phyloP scores from a whole-genome alignment of 2,113 vertebrate genomes.

The Rhabdomys dilectus region DNA sequence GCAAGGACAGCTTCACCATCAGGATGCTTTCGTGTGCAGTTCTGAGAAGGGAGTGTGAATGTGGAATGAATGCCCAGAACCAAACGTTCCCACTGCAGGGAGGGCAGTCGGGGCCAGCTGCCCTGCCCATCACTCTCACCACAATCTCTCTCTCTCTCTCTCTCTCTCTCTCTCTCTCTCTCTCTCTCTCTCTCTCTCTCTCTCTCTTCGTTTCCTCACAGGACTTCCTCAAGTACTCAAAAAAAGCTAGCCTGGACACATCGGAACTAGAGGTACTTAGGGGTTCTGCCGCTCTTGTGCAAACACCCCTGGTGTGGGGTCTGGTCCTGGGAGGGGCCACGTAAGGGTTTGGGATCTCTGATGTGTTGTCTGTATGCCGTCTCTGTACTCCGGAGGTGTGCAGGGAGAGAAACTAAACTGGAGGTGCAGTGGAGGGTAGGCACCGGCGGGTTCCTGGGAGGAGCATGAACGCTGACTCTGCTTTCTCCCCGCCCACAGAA shows the following conservation, averaged over 20 bases:
- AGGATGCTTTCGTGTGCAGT: accelerated
- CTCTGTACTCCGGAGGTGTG: accelerated
- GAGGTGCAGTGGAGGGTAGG: background rate
- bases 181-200: background rate
- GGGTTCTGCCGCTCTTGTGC: accelerated
- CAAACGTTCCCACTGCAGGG: accelerated
- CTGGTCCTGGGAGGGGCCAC: background rate
- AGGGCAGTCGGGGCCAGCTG: accelerated
- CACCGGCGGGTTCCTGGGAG: background rate
- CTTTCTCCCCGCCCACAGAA: conserved; percentile 88
- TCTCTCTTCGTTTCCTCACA: conserved; percentile 75
- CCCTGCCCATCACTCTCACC: background rate
- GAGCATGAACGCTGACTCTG: conserved; percentile 60
- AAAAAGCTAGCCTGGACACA: conserved; percentile 95
- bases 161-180: background rate
- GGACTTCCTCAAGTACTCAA: conserved; percentile 98
- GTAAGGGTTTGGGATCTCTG: accelerated
- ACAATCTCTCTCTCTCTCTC: background rate
- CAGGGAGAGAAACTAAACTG: background rate
- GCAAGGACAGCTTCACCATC: background rate
- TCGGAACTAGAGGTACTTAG: conserved; percentile 94
- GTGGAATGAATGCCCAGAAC: accelerated
- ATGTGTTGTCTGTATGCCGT: accelerated
- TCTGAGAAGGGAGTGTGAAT: background rate
- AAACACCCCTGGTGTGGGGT: background rate